These are phyloP conservation scores for Oriolus oriolus DNA, from an alignment of 2,113 vertebrate species.

Conservation along the genomic window DNA sequence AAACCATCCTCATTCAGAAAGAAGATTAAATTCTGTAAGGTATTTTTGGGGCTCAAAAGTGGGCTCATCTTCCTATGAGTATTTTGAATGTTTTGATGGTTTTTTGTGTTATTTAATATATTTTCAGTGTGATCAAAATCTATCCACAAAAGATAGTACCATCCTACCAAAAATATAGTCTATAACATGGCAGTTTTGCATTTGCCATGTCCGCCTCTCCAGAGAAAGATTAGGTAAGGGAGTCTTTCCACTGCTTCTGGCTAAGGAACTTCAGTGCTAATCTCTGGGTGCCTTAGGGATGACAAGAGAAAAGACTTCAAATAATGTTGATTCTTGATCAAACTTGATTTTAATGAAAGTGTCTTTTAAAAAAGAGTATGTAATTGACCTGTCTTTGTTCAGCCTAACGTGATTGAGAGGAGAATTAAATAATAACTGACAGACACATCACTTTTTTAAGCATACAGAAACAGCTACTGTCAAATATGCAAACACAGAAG, in stretches of 20 bases:
- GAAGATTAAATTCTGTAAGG: background rate
- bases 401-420: conserved; percentile 29
- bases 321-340: conserved; percentile 20
- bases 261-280: background rate
- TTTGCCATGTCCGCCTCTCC: background rate
- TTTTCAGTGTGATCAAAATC: background rate
- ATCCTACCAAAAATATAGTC: background rate
- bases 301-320: background rate
- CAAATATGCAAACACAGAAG: conserved; percentile 29
- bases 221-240: background rate
- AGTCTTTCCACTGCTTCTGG: background rate
- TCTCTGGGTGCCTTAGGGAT: background rate
- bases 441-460: conserved; percentile 7
- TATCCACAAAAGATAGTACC: background rate
- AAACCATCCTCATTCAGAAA: background rate
- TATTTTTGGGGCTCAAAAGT: background rate
- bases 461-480: conserved; percentile 12
- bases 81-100: background rate
- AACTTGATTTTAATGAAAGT: conserved; percentile 30
- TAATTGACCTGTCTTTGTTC: conserved; percentile 49
- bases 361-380: background rate
- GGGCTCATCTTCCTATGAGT: background rate
- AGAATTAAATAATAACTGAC: conserved; percentile 35
- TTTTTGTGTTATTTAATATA: background rate
- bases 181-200: background rate